phyloP scores from a whole-genome alignment of 2,888 invertebrate species.

The Lasioglossum oenotherae region DNA sequence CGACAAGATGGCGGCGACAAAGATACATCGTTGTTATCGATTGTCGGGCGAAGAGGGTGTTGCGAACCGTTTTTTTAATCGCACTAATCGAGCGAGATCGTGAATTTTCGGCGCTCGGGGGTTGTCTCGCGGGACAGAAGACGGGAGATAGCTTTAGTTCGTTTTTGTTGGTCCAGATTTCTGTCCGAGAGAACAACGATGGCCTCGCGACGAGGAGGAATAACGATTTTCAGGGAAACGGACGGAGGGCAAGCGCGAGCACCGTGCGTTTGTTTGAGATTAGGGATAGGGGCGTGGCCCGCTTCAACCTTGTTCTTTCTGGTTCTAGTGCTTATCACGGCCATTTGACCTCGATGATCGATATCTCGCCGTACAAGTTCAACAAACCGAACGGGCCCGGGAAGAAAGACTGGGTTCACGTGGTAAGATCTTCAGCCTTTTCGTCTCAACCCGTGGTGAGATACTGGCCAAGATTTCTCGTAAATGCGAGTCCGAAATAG shows the following conservation, averaged over 20 bases:
- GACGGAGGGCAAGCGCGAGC: background rate
- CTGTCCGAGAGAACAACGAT: background rate
- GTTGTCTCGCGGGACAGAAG: background rate
- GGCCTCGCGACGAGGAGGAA: background rate
- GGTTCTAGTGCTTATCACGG: conserved; percentile 98
- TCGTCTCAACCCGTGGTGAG: background rate
- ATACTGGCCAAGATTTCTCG: too few relatives aligned
- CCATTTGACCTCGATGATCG: conserved; percentile 97
- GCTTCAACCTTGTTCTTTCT: conserved; percentile 59
- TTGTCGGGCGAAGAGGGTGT: conserved; percentile 17
- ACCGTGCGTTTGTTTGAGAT: background rate
- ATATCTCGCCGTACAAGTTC: conserved; percentile 99
- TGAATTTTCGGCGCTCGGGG: too few relatives aligned
- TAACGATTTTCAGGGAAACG: conserved; percentile 6
- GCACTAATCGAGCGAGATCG: background rate
- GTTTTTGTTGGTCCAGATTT: background rate
- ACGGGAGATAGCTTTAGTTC: background rate
- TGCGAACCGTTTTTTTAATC: background rate
- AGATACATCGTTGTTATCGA: background rate
- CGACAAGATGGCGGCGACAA: conserved; percentile 20
- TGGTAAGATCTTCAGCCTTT: conserved; percentile 86
- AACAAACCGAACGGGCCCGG: conserved; percentile 93
- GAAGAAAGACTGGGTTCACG: conserved; percentile 94
- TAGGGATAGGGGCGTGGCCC: background rate
- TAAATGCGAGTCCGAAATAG: too few relatives aligned